phyloP scores from a whole-genome alignment of 2,113 vertebrate species.

The Pipra filicauda region DNA sequence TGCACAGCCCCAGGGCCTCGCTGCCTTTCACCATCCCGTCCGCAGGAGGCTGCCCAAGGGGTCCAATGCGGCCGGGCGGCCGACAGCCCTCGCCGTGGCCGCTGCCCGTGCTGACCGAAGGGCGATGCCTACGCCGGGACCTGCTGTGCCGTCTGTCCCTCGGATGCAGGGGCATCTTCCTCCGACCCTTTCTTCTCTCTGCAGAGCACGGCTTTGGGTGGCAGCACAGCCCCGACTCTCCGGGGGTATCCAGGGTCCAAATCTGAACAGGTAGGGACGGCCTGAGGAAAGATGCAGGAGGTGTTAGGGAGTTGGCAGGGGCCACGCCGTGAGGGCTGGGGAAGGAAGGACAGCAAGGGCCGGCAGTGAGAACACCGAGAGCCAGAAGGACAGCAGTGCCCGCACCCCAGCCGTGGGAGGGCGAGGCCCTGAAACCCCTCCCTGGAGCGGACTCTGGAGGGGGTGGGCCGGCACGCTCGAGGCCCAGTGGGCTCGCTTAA shows the following conservation, averaged over 20 bases:
- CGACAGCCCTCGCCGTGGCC: background rate
- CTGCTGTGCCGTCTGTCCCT: fast-evolving
- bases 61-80: fast-evolving
- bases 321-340: fast-evolving
- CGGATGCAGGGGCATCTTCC: too few species aligned
- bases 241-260: background rate
- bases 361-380: too few species aligned
- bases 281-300: background rate
- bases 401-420: fast-evolving
- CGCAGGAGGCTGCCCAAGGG: fast-evolving
- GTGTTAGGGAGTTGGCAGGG: background rate
- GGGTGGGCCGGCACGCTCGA: background rate
- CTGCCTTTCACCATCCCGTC: background rate
- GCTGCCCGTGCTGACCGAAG: too few species aligned
- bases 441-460: background rate
- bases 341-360: background rate
- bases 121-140: fast-evolving
- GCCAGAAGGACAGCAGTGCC: background rate
- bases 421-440: background rate
- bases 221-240: background rate
- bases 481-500: background rate
- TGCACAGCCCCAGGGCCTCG: background rate
- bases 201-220: background rate
- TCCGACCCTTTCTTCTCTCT: background rate
- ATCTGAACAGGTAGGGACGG: background rate